Base-by-base conservation (phyloP, 2,888 invertebrate species). In the Masnerella sp. region DNA sequence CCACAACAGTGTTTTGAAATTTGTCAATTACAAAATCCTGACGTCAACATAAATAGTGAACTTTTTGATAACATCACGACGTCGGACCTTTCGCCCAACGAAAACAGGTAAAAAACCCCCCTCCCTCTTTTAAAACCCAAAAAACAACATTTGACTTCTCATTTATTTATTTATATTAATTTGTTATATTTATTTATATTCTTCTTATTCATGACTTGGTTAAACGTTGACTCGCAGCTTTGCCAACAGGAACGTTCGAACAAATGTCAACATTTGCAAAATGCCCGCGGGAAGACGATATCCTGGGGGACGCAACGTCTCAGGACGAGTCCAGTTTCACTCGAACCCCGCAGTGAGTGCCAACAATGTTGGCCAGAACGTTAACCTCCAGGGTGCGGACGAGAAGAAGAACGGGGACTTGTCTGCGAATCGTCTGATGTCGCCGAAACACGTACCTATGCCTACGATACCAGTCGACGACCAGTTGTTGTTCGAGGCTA, bases 361-460 rank as follows among this genome's bases (percentile, higher is more conserved):
- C 2, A 68, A 28, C 5, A 76, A 73, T 12, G 38, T 54, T 8
- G 15, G 25, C 7, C 34, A 71, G 4, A 75, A 52, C 45, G 51
- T 56, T 20, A 45, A 47, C 34, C 25, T 51, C 5, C 12, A 56
- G 9, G 38, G 58, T 9, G 49, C 43, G 0, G 86, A 87, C 4
- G 86, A 87, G 0, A 85, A 83, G 67, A 84, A 79, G 17, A 70
- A 73, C 1, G 80, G 79, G 0, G 86, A 86, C 11, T 47, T 71
- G 5, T 72, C 77, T 5, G 70, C 77, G 11, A 88, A 88, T 40
- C 85, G 86, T 67, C 90, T 91, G 0, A 83, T 90, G 14, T 90
- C 92, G 7, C 94, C 95, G 0, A 95, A 94, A 85, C 95, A 95
- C 82, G 93, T 95, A 78, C 94, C 95, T 8, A 93, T 95, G 82